Base-by-base conservation (phyloP, 2,113 vertebrate genomes). In the Paramisgurnus dabryanus region DNA sequence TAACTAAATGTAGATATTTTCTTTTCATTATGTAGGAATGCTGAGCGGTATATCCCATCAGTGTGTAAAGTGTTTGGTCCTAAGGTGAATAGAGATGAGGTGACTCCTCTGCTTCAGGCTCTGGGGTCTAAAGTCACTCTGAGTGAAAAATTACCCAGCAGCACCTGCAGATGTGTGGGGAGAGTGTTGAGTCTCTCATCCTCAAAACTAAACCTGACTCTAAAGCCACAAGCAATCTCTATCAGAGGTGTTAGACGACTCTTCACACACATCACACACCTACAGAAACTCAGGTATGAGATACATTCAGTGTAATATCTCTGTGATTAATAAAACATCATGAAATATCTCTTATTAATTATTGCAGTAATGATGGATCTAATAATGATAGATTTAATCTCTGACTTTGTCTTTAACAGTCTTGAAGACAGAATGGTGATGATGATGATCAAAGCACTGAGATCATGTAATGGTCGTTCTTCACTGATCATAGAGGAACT, bases 91-190 rank as follows among this genome's bases (percentile, higher is more conserved):
- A 9, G 47, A 43, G 63, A 67, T 39, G 27, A 41, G 17, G 10
- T 45, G 53, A 22, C 45, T 27, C 43, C 53, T 77, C 73, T 85
- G 55, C 65, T 83, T 45, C 67, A 78, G 45, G 50, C 68, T 15
- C 53, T 85, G 18, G 63, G 63, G 57, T 85, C 73, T 67, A 74
- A 53, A 0, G 5, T 83, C 6, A 60, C 55, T 10, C 66, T 83
- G 55, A 41, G 18, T 34, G 67, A 47, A 17, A 8, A 47, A 7
- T 57, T 85, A 70, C 45, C 17, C 63, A 78, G 22, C 11, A 60
- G 64, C 43, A 70, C 73, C 53, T 83, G 81, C 81, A 80, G 55
- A n/a, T 73, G 75, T 83, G 64, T 83, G 57, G 81, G 74, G n/a
- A 78, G 57, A 72, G 81, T 83, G 2, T 68, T 81, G 45, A 41